A percentile compares a stretch with the other conserved stretches of the same genome.
These are phyloP conservation scores for Mus pahari DNA, from an alignment of 2,113 vertebrate genomes.

Conservation along the genomic window DNA sequence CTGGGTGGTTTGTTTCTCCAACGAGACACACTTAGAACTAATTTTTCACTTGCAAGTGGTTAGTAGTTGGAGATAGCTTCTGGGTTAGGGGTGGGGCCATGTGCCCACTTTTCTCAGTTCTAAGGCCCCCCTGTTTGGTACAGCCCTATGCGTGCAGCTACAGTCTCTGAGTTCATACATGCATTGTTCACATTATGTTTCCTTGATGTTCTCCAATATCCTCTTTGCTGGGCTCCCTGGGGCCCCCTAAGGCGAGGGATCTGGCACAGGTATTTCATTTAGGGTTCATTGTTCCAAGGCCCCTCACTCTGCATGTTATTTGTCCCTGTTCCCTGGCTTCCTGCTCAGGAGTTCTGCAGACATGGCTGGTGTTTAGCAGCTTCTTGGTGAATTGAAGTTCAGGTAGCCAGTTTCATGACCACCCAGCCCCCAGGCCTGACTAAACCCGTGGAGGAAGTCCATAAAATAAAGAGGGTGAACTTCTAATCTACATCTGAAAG, in stretches of 20 bases:
- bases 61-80: neutral
- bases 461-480: neutral
- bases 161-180: neutral
- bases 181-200: neutral
- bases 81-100: neutral
- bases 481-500: neutral
- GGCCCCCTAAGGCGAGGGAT: neutral
- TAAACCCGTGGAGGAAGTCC: constrained; percentile 35
- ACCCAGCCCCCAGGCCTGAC: neutral
- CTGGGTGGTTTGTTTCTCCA: too few relatives aligned
- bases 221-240: neutral
- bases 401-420: neutral
- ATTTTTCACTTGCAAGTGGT: neutral
- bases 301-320: neutral
- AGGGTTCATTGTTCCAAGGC: neutral
- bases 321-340: neutral
- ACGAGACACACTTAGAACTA: neutral
- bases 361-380: neutral
- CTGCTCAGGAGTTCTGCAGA: neutral
- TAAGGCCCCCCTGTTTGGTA: neutral
- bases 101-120: neutral
- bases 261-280: neutral
- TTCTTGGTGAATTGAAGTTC: neutral
- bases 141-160: neutral
- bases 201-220: neutral